Evolutionary conservation across 2,797 vertebrate species (phyloP).

Genomic region (Remorina albescens): DNA sequence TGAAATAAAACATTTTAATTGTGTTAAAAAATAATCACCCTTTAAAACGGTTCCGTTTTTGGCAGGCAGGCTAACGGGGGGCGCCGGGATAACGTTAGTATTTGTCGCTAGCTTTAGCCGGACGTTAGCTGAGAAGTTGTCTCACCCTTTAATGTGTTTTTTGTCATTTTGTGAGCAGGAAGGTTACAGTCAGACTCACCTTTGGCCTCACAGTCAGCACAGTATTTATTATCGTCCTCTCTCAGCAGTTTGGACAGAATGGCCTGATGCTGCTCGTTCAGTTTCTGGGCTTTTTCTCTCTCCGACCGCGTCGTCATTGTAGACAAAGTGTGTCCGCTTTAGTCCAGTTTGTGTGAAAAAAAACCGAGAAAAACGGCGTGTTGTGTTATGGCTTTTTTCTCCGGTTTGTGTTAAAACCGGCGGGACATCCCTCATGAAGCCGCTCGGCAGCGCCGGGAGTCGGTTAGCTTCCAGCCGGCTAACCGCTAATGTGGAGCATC

Average conservation of each 20-base stretch:
- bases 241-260: constrained; percentile 91
- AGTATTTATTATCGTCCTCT: constrained; percentile 93
- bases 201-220: constrained; percentile 94
- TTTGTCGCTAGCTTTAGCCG: constrained; percentile 34
- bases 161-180: too few species aligned
- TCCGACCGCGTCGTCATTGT: constrained; percentile 93
- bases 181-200: constrained; percentile 78
- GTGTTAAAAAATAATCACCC: too few species aligned
- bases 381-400: too few species aligned
- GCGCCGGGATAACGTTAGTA: background rate
- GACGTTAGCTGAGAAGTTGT: constrained; percentile 8
- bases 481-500: constrained; percentile 59
- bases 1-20: too few species aligned
- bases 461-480: constrained; percentile 64
- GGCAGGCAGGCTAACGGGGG: too few species aligned
- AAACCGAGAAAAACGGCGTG: constrained; percentile 15
- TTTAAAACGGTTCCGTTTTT: too few species aligned
- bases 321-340: constrained; percentile 4
- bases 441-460: constrained; percentile 22
- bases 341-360: constrained; percentile 6
- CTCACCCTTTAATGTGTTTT: background rate
- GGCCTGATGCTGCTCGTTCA: constrained; percentile 94
- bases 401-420: constrained; percentile 22
- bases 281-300: constrained; percentile 93
- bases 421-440: constrained; percentile 48